phyloP scores from a whole-genome alignment of 2,888 invertebrate genomes.

The Lydus trimaculatus region DNA sequence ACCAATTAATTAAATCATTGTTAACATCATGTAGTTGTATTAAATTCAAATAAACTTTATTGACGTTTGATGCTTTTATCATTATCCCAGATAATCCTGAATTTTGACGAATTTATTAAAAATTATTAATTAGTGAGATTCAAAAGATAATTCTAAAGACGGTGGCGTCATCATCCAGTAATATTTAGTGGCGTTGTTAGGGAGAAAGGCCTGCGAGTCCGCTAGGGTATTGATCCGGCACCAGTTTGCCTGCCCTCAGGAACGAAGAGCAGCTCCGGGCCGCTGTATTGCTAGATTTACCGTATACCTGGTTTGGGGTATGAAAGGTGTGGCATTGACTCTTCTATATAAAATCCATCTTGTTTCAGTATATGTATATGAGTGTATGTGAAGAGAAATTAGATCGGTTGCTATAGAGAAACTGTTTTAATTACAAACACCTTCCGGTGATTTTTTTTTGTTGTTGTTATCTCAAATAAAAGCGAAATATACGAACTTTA shows the following conservation, averaged over 20 bases:
- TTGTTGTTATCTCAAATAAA: background rate
- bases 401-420: background rate
- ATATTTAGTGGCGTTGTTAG: constrained; percentile 34
- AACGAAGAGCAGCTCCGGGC: constrained; percentile 34
- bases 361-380: background rate
- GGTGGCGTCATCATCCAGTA: background rate
- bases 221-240: constrained; percentile 30
- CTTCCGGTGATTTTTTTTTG: background rate
- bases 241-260: constrained; percentile 31
- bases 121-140: background rate
- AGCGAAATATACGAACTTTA: background rate
- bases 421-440: background rate
- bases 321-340: constrained; percentile 29
- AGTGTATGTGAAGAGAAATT: background rate
- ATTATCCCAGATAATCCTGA: background rate
- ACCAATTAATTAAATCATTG: constrained; percentile 22
- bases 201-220: constrained; percentile 28
- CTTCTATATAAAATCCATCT: constrained; percentile 10
- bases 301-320: constrained; percentile 24
- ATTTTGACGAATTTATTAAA: background rate
- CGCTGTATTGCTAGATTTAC: constrained; percentile 28
- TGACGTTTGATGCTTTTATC: background rate
- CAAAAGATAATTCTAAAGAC: background rate
- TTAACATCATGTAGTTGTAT: constrained; percentile 3
- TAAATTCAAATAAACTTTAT: background rate